Percentiles rank a stretch among this genome's conserved stretches.
These are phyloP conservation scores for Carcinoscorpius rotundicauda DNA, from an alignment of 1,140 invertebrate species.

Conservation along the genomic window DNA sequence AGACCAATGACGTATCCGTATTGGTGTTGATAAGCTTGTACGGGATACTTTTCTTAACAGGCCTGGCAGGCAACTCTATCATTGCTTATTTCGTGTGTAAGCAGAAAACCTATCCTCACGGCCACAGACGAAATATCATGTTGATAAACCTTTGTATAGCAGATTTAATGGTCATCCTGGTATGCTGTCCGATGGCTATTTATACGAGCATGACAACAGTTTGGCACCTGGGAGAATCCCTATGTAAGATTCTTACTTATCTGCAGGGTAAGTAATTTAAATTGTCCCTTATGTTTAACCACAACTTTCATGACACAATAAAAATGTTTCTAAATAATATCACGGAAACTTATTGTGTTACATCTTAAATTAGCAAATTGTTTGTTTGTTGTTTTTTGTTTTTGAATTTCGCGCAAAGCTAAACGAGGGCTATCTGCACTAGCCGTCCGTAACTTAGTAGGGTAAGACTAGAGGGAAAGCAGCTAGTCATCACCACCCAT, in stretches of 20 bases:
- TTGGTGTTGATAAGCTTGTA: slow-evolving; percentile 29
- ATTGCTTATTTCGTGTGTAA: slow-evolving; percentile 44
- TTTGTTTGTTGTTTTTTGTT: neutral
- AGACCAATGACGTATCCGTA: too few relatives aligned
- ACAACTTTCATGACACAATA: neutral
- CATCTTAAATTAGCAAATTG: neutral
- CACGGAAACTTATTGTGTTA: neutral
- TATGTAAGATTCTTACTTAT: slow-evolving; percentile 26
- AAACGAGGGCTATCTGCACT: too few relatives aligned
- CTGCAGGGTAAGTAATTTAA: slow-evolving; percentile 27
- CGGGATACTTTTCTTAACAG: slow-evolving; percentile 39
- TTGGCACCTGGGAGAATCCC: slow-evolving; percentile 28
- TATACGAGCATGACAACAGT: slow-evolving; percentile 39
- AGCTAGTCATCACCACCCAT: too few relatives aligned
- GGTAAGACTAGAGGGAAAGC: too few relatives aligned
- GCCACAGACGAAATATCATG: slow-evolving; percentile 44
- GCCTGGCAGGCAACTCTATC: slow-evolving; percentile 47
- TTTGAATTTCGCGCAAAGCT: too few relatives aligned
- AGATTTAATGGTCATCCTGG: slow-evolving; percentile 51
- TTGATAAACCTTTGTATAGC: slow-evolving; percentile 52
- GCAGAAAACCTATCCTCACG: slow-evolving; percentile 29
- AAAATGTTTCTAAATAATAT: neutral
- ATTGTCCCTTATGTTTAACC: neutral
- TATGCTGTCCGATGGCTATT: slow-evolving; percentile 45
- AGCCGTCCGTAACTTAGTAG: too few relatives aligned